A percentile compares a stretch with the other conserved stretches of the same genome.
These are phyloP conservation scores for Leptarthrus brevirostris DNA, from an alignment of 2,888 invertebrate genomes.

Conservation along the genomic window DNA sequence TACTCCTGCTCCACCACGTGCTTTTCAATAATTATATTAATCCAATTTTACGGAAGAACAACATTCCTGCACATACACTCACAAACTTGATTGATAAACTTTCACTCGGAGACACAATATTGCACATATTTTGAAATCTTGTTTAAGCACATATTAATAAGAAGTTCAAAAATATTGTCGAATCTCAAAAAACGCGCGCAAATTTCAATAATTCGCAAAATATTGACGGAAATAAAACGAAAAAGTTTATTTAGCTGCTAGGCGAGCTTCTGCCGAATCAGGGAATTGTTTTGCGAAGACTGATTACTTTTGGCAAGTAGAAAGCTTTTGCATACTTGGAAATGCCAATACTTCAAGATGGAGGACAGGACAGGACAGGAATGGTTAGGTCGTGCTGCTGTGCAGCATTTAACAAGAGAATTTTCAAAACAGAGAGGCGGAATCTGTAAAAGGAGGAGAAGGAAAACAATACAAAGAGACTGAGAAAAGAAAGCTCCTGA, in stretches of 20 bases:
- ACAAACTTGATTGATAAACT: too few relatives aligned
- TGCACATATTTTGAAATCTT: neutral
- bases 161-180: neutral
- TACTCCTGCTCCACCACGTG: neutral
- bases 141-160: neutral
- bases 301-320: slow-evolving; percentile 17
- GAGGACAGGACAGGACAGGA: neutral
- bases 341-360: slow-evolving; percentile 21
- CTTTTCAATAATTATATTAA: slow-evolving; percentile 13
- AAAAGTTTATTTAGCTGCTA: slow-evolving; percentile 19
- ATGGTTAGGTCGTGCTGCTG: too few relatives aligned
- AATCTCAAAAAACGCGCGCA: slow-evolving; percentile 33
- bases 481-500: neutral
- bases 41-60: slow-evolving; percentile 24
- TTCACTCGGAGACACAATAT: too few relatives aligned
- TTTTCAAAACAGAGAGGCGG: slow-evolving; percentile 38
- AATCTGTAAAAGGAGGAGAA: neutral
- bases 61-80: neutral
- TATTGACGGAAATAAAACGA: slow-evolving; percentile 42
- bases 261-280: slow-evolving; percentile 41
- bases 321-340: slow-evolving; percentile 40
- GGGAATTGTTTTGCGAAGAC: slow-evolving; percentile 45
- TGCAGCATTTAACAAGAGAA: slow-evolving; percentile 1
- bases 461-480: neutral
- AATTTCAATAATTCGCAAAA: slow-evolving; percentile 19